Evolutionary conservation across 2,797 vertebrate species (phyloP), one percentile per base, ranked within the genome.

Genomic region (Thaleichthys pacificus): DNA sequence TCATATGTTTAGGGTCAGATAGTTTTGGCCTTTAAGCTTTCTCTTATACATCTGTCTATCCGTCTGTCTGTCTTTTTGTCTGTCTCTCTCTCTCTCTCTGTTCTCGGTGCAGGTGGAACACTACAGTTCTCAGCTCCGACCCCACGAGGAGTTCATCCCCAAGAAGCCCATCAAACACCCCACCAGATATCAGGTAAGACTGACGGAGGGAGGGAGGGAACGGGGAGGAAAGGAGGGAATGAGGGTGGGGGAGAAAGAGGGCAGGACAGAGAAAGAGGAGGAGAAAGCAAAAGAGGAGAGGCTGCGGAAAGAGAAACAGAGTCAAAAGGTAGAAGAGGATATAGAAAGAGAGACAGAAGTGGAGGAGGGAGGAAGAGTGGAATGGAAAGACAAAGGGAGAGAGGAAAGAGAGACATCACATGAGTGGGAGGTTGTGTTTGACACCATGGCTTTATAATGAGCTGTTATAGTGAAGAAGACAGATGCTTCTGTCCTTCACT

Each of bases 121-220:
- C 86, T 95, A 95, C 84, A 93, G 93, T 87, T 82, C 94, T 73
- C 91, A 89, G 80, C 89, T 91, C 56, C 93, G 88, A 75, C 93
- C 91, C 26, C 88, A 92, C 78, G 96, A 97, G 47, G 94, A 92
- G 70, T 94, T 94, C 87, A 90, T 93, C 9, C 84, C 91, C 73
- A 95, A 92, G 85, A 97, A 96, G 19, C 90, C 94, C 61, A 95
- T 94, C 83, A 95, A 93, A 89, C 95, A 97, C 83, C 96, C 96
- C 21, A 97, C 96, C 3, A 94, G 97, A 93, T 97, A 99, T 66
- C 93, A 99, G 95, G 97, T 99, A 91, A 90, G 28, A 68, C 9
- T 8, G 24, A 60, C 21, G 22, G 32, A 57, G 54, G 70, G 60
- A 24, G n/a, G 51, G 58, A 42, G 19, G n/a, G 74, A 70, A 56